These are phyloP conservation scores for Diuraphis noxia DNA, from an alignment of 1,140 invertebrate species.

Conservation along the genomic window DNA sequence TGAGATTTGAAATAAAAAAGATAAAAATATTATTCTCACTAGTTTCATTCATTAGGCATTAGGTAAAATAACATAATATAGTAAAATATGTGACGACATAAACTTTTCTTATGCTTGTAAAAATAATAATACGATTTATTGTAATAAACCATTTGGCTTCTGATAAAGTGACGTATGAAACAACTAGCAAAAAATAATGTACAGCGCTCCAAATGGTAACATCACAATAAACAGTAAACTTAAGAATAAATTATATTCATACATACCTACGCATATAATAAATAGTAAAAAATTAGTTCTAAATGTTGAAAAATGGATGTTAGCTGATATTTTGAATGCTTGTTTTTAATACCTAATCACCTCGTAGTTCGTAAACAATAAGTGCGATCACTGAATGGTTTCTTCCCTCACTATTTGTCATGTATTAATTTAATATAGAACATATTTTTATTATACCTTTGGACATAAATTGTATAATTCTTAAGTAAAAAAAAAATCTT, in stretches of 20 bases:
- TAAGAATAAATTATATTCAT: not conserved
- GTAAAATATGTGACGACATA: not conserved
- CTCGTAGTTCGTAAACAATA: no score
- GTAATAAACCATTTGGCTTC: not conserved
- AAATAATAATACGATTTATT: not conserved
- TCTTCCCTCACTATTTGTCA: no score
- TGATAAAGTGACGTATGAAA: not conserved
- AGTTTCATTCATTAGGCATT: not conserved
- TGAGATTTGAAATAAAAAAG: not conserved
- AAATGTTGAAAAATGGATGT: not conserved
- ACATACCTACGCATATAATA: no score
- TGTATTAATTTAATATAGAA: no score
- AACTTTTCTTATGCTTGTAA: not conserved
- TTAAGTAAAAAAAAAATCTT: no score
- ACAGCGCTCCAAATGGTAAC: not conserved
- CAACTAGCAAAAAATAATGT: not conserved
- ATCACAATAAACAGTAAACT: not conserved
- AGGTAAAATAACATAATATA: not conserved
- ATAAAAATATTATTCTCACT: no score
- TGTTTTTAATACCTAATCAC: not conserved
- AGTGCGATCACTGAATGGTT: no score
- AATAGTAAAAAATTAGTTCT: not conserved
- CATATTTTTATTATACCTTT: no score
- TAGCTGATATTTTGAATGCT: not conserved
- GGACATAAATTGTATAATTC: no score